A percentile compares a stretch with the other conserved stretches of the same genome.
Conservation (phyloP, 2,113 vertebrate genomes). For the Tenrec ecaudatus region DNA sequence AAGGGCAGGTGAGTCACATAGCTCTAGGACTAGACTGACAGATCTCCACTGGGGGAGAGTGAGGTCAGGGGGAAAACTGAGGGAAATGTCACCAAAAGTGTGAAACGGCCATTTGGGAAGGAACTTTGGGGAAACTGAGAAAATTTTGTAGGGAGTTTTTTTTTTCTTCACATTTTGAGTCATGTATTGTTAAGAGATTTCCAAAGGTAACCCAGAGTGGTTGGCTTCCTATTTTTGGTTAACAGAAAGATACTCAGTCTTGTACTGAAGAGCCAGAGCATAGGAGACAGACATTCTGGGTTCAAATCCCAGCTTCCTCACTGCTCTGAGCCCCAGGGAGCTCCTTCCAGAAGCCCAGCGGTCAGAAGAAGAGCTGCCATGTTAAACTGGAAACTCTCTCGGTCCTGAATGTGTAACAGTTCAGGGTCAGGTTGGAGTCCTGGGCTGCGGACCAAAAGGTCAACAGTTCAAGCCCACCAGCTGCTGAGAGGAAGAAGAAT, state of each 20-base stretch:
- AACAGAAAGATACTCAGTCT: not conserved
- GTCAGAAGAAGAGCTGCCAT: not conserved
- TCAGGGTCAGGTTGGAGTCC: not conserved
- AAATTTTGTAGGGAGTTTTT: fast-evolving
- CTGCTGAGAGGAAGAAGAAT: too few species aligned
- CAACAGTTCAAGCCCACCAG: too few species aligned
- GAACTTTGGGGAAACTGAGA: not conserved
- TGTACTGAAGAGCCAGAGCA: too few species aligned
- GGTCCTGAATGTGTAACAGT: not conserved
- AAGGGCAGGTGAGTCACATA: not conserved
- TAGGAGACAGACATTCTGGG: fast-evolving
- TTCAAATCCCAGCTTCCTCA: not conserved
- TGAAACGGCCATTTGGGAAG: not conserved
- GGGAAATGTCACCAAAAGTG: not conserved
- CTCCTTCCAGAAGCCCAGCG: not conserved
- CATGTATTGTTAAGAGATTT: not conserved
- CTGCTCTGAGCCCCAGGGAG: not conserved
- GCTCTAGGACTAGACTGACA: not conserved
- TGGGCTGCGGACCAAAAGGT: too few species aligned
- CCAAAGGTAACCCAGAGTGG: not conserved
- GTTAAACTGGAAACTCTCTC: not conserved
- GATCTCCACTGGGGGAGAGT: not conserved
- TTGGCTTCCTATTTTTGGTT: not conserved
- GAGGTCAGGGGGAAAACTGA: not conserved
- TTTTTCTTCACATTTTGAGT: too few species aligned